A percentile compares a stretch with the other conserved stretches of the same genome.
Conservation (phyloP, 2,113 vertebrate species). For the Coturnix japonica region DNA sequence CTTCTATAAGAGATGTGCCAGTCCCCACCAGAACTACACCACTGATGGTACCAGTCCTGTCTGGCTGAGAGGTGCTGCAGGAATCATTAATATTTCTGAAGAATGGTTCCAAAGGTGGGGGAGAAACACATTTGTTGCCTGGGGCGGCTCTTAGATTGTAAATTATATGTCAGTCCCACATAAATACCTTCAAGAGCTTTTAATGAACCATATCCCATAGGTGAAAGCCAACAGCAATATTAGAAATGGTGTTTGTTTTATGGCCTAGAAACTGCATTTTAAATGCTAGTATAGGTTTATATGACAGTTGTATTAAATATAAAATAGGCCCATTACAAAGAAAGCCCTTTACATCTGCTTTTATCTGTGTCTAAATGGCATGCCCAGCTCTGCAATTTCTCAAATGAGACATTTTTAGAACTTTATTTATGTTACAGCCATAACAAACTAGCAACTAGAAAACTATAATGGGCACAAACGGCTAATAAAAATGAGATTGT, state of each 20-base stretch:
- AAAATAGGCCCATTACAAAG: constrained; percentile 81
- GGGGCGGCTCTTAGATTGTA: neutral
- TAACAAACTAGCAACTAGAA: constrained; percentile 86
- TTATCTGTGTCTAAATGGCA: constrained; percentile 82
- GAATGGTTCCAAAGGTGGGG: neutral
- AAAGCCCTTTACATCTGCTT: constrained; percentile 76
- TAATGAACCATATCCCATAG: constrained; percentile 68
- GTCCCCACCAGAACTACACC: neutral
- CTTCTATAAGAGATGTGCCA: neutral
- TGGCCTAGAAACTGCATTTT: constrained; percentile 81
- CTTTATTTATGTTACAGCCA: constrained; percentile 86
- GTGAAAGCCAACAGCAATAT: constrained; percentile 79
- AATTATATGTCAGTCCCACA: constrained; percentile 28
- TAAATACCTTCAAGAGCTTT: constrained; percentile 60
- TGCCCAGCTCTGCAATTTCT: constrained; percentile 81
- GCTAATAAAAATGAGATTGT: constrained; percentile 86
- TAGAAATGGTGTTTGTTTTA: constrained; percentile 84
- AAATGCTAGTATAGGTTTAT: constrained; percentile 83
- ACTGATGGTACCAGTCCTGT: neutral
- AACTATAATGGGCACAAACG: constrained; percentile 85
- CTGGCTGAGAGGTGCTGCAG: neutral
- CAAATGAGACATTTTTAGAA: constrained; percentile 87
- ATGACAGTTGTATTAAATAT: constrained; percentile 85
- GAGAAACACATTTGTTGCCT: constrained; percentile 13
- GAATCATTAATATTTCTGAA: neutral